Evolutionary conservation across 2,888 invertebrate genomes (phyloP).

Genomic region (Phalangium opilio): DNA sequence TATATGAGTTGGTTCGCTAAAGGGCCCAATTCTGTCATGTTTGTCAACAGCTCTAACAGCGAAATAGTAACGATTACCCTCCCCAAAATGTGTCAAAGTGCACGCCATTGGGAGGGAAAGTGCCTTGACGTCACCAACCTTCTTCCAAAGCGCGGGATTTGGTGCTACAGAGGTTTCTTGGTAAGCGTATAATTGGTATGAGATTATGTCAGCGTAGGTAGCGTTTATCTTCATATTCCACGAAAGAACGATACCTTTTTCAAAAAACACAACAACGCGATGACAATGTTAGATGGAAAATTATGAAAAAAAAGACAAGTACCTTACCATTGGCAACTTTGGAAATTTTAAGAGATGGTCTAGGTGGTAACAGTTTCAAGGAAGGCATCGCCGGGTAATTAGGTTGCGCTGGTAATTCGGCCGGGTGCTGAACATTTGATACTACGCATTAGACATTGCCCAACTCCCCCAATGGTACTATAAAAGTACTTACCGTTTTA

Average conservation of each 20-base stretch:
- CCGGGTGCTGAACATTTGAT: constrained; percentile 40
- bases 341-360: constrained; percentile 63
- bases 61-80: constrained; percentile 81
- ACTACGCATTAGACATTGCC: no score
- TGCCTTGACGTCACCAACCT: constrained; percentile 87
- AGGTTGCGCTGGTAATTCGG: constrained; percentile 44
- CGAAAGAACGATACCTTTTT: constrained; percentile 62
- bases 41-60: constrained; percentile 79
- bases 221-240: constrained; percentile 60
- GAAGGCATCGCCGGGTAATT: constrained; percentile 35
- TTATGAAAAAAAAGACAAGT: neutral
- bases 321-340: constrained; percentile 52
- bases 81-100: constrained; percentile 71
- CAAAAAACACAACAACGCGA: no score
- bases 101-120: constrained; percentile 89
- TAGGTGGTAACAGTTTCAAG: constrained; percentile 55
- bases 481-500: no score
- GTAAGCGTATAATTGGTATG: constrained; percentile 85
- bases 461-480: no score
- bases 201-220: constrained; percentile 43
- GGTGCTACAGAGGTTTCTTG: constrained; percentile 52
- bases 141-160: constrained; percentile 62
- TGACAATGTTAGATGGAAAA: no score
- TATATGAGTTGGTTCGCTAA: constrained; percentile 46
- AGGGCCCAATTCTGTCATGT: constrained; percentile 61